phyloP scores from a whole-genome alignment of 2,113 vertebrate species.

The Hystrix brachyura region DNA sequence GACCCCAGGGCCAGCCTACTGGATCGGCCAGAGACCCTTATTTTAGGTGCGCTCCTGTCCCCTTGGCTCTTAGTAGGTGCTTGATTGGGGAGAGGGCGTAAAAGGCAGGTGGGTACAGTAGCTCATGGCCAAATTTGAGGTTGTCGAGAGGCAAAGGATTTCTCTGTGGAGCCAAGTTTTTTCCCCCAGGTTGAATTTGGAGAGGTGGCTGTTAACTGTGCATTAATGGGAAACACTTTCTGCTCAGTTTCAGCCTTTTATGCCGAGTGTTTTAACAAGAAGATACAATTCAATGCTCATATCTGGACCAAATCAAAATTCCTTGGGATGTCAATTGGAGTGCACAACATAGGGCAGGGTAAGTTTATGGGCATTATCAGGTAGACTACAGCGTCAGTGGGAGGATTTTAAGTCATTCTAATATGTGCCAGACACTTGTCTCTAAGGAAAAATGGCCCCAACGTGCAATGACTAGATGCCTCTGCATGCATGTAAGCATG shows the following conservation, averaged over 20 bases:
- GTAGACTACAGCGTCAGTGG: background rate
- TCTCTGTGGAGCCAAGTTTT: background rate
- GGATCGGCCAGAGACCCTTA: background rate
- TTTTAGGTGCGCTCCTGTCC: background rate
- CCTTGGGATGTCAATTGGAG: constrained; percentile 99
- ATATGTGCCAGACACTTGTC: background rate
- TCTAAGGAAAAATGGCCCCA: constrained; percentile 20
- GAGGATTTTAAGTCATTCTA: background rate
- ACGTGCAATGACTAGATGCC: background rate
- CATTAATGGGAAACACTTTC: constrained; percentile 50
- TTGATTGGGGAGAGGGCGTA: background rate
- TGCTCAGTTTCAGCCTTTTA: constrained; percentile 98
- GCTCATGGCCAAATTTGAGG: background rate
- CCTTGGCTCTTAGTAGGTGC: background rate
- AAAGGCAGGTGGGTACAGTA: background rate
- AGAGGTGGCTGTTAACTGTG: background rate
- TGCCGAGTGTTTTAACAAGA: constrained; percentile 96
- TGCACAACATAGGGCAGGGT: constrained; percentile 99
- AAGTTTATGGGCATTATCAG: constrained; percentile 56
- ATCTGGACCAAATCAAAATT: constrained; percentile 99
- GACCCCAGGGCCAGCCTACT: background rate
- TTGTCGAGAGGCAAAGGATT: background rate
- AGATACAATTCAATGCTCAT: constrained; percentile 99
- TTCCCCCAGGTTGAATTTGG: background rate
- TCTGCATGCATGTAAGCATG: background rate